Percentiles rank a stretch among this genome's conserved stretches.
Conservation (phyloP, 2,888 invertebrate species). For the Strigamia crassipes region DNA sequence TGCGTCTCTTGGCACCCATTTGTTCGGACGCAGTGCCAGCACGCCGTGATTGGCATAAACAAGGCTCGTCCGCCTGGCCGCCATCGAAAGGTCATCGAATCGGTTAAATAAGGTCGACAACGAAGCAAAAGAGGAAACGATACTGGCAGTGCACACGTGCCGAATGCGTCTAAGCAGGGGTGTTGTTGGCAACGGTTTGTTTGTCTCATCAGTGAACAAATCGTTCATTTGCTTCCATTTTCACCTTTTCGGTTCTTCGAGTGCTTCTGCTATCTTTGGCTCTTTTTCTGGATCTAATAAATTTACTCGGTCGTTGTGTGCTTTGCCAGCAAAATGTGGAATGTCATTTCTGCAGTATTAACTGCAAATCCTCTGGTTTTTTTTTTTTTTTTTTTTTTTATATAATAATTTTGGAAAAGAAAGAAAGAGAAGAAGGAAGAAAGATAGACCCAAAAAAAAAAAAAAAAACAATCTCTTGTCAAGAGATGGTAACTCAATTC, state of each 20-base stretch:
- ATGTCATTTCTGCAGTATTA: background rate
- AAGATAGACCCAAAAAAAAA: no score
- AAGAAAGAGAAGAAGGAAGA: background rate
- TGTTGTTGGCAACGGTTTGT: background rate
- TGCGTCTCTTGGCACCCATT: slow-evolving; percentile 29
- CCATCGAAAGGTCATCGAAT: slow-evolving; percentile 1
- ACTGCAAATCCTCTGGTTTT: slow-evolving; percentile 6
- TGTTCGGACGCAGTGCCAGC: slow-evolving; percentile 29
- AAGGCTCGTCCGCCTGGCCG: background rate
- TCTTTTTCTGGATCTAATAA: slow-evolving; percentile 8
- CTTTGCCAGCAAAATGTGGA: slow-evolving; percentile 23
- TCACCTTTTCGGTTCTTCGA: background rate
- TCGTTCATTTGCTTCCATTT: background rate
- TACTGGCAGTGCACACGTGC: background rate
- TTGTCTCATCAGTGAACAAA: background rate
- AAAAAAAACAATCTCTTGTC: no score
- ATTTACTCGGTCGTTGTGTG: slow-evolving; percentile 8
- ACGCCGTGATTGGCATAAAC: slow-evolving; percentile 25
- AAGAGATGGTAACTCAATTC: no score
- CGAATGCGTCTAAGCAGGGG: background rate
- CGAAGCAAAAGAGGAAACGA: background rate
- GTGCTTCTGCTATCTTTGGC: background rate
- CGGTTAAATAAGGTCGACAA: background rate
- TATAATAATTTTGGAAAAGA: background rate
- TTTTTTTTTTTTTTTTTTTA: slow-evolving; percentile 4